phyloP scores from a whole-genome alignment of 2,113 vertebrate genomes.

The Cryptotis parvus region DNA sequence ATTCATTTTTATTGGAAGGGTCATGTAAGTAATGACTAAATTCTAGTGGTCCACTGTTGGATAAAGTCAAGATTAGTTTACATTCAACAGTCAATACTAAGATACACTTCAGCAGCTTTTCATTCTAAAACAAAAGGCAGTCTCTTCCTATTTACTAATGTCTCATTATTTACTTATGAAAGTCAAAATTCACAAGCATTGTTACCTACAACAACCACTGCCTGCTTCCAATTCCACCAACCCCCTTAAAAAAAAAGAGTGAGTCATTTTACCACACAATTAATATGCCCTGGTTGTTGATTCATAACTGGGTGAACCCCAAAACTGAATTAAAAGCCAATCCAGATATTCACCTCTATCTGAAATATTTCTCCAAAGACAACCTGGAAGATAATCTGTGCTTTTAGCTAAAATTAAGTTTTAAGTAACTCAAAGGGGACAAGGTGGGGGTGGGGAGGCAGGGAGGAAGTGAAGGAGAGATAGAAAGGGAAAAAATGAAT shows the following conservation, averaged over 20 bases:
- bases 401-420: not conserved
- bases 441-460: not conserved
- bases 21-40: not conserved
- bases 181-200: conserved; percentile 58
- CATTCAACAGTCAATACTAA: not conserved
- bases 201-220: conserved; percentile 66
- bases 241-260: conserved; percentile 67
- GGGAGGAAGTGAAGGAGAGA: too few species aligned
- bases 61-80: not conserved
- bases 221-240: too few species aligned
- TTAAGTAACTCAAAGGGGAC: conserved; percentile 46
- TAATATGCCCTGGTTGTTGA: conserved; percentile 56
- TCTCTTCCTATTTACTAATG: conserved; percentile 35
- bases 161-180: conserved; percentile 68
- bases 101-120: not conserved
- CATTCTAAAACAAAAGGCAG: not conserved
- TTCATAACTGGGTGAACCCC: conserved; percentile 72
- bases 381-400: conserved; percentile 59
- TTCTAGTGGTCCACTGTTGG: not conserved
- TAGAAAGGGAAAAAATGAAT: conserved; percentile 27
- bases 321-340: conserved; percentile 74
- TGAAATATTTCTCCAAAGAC: not conserved
- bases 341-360: conserved; percentile 62
- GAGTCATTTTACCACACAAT: conserved; percentile 74
- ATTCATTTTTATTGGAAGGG: not conserved